Evolutionary conservation across 2,888 invertebrate species (phyloP).

Genomic region (Drosophila aldrichi): DNA sequence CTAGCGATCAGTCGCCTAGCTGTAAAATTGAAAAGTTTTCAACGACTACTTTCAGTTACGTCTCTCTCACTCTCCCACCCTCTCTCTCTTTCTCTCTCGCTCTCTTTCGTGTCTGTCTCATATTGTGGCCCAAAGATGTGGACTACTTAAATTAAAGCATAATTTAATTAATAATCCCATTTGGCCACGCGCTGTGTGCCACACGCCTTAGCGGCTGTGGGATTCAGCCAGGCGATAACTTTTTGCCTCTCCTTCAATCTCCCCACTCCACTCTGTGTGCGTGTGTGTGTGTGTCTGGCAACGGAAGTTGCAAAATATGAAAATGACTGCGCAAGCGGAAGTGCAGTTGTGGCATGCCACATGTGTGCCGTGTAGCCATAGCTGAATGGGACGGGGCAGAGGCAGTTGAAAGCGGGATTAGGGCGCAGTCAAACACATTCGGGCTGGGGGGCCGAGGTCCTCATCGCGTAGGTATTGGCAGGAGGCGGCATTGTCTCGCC

Average conservation of each 20-base stretch:
- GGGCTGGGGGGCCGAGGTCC: slow-evolving; percentile 16
- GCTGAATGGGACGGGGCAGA: not conserved
- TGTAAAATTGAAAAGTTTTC: slow-evolving; percentile 68
- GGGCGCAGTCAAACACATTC: slow-evolving; percentile 1
- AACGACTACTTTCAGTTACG: not conserved
- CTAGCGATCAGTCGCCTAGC: slow-evolving; percentile 54
- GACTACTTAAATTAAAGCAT: slow-evolving; percentile 81
- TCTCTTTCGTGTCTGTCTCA: slow-evolving; percentile 45
- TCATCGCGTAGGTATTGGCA: slow-evolving; percentile 39
- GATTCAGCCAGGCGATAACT: slow-evolving; percentile 52
- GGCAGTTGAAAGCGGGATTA: not conserved
- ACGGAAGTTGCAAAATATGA: slow-evolving; percentile 81
- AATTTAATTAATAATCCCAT: slow-evolving; percentile 84
- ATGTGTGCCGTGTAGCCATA: slow-evolving; percentile 59
- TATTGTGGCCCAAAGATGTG: slow-evolving; percentile 61
- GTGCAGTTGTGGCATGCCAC: slow-evolving; percentile 82
- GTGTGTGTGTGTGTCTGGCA: slow-evolving; percentile 33
- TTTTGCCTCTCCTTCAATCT: slow-evolving; percentile 3
- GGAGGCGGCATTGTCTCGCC: slow-evolving; percentile 65
- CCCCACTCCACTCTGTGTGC: not conserved
- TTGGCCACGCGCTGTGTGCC: slow-evolving; percentile 69
- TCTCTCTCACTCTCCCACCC: too few species aligned
- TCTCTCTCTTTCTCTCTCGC: not conserved
- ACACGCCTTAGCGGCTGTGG: slow-evolving; percentile 49
- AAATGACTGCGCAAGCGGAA: slow-evolving; percentile 82